Conservation (phyloP, 1,140 invertebrate species). For the Stratiolaelaps scimitus region DNA sequence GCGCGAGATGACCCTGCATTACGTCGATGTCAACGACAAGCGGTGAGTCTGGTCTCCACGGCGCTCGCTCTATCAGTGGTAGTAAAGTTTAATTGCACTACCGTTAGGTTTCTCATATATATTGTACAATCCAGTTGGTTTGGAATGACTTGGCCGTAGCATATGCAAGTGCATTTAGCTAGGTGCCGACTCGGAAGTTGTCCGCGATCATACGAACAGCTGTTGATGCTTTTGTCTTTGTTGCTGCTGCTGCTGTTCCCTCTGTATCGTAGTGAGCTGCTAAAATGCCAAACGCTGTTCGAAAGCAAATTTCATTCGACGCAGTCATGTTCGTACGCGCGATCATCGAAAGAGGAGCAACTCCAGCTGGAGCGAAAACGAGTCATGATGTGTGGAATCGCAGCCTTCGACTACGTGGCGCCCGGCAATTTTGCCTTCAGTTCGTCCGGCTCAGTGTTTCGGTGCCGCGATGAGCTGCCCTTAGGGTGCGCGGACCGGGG, state of each 20-base stretch:
- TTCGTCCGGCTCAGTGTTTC: conserved; percentile 66
- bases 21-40: conserved; percentile 54
- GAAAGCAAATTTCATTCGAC: conserved; percentile 57
- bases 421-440: conserved; percentile 76
- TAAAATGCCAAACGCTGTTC: conserved; percentile 58
- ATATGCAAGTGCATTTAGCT: no score
- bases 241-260: no score
- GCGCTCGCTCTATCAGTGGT: no score
- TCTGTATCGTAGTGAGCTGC: conserved; percentile 34
- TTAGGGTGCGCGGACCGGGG: conserved; percentile 33
- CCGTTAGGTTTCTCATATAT: no score
- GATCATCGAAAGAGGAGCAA: conserved; percentile 69
- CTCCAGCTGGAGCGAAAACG: conserved; percentile 76
- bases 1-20: conserved; percentile 74
- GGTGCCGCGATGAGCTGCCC: conserved; percentile 52
- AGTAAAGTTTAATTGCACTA: no score
- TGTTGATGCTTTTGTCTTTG: no score
- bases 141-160: no score
- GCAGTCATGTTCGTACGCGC: conserved; percentile 43
- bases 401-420: conserved; percentile 73
- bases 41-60: no score
- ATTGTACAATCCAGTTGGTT: no score
- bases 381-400: conserved; percentile 79
- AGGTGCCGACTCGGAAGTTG: neutral
- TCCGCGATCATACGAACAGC: neutral